Percentiles rank a stretch among this genome's conserved stretches.
Evolutionary conservation across 2,888 invertebrate genomes (phyloP).

Genomic region (Leptogaster cylindrica): DNA sequence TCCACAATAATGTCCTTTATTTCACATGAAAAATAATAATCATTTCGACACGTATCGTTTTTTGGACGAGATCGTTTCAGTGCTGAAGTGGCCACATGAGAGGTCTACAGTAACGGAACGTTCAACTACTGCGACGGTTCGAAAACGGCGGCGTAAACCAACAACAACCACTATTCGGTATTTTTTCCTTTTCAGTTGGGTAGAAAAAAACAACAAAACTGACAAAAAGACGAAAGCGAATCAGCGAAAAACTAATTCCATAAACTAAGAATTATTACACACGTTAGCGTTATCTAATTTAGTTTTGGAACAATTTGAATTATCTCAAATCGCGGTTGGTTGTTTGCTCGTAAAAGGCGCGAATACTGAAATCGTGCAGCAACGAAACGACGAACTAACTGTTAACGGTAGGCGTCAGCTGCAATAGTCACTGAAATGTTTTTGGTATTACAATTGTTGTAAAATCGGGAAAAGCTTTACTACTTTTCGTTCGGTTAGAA

Average conservation of each 20-base stretch:
- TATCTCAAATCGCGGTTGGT: too few relatives aligned
- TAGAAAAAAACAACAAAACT: neutral
- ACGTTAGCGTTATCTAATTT: too few relatives aligned
- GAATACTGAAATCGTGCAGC: constrained; percentile 33
- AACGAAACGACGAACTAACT: constrained; percentile 34
- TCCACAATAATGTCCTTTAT: constrained; percentile 18
- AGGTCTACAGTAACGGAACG: constrained; percentile 17
- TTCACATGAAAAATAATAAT: constrained; percentile 1
- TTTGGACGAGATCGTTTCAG: constrained; percentile 10
- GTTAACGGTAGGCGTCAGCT: constrained; percentile 14
- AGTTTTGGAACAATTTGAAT: too few relatives aligned
- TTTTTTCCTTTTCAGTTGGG: constrained; percentile 8
- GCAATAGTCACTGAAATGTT: constrained; percentile 23
- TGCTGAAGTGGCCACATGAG: constrained; percentile 29
- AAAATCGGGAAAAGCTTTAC: too few relatives aligned
- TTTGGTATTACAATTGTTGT: too few relatives aligned
- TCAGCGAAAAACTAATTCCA: too few relatives aligned
- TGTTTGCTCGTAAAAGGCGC: neutral
- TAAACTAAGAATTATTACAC: too few relatives aligned
- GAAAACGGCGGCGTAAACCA: constrained; percentile 22
- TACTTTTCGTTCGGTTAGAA: constrained; percentile 30
- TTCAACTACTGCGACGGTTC: constrained; percentile 4
- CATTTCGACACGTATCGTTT: constrained; percentile 34
- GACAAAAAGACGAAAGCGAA: too few relatives aligned
- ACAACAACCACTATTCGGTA: constrained; percentile 10